Base-by-base conservation (phyloP, 1,140 invertebrate genomes). In the Lordiphosa mommai region DNA sequence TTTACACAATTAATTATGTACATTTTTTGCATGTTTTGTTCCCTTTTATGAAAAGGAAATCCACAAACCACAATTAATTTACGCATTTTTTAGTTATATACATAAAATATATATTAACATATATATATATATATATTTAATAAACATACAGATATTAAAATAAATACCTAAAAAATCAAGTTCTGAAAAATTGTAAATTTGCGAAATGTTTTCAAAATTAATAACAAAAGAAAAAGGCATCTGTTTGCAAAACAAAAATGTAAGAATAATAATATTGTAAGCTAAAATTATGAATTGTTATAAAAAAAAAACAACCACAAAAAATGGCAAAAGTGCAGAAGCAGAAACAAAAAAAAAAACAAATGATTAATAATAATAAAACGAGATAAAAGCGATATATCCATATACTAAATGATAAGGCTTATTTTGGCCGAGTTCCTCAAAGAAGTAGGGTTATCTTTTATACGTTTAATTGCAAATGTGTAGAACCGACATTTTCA, bases 221-320 rank as follows among this genome's bases (percentile, higher is more conserved):
- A 44, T 58, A 32, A 44, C 44, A 50, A 66, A 49, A 17, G 3
- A 20, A 38, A 46, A 38, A 51, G 40, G 64, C 64, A 59, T 48
- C 52, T 61, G 47, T 57, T 72, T 65, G 61, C 60, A 69, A 72
- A 59, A 71, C 68, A 49, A 33, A 68, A 70, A 71, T 63, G 37
- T 48, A 63, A 60, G 57, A 55, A 71, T 20, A 61, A n/a, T n/a
- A 79, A 73, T 84, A 85, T 49, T 72, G 47, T 84, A 84, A 85
- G 77, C 60, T 84, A 84, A 84, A 84, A 77, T 79, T 84, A 84
- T 84, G 77, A 84, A 84, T 85, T 84, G 77, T 84, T 84, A 84
- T 82, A 82, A 80, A 76, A 63, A 67, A 74, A 84, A 74, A 82
- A 65, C 69, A 77, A 61, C n/a, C n/a, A n/a, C n/a, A n/a, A 72